Percentiles rank a stretch among this genome's conserved stretches.
phyloP scores from a whole-genome alignment of 2,113 vertebrate genomes.

The Marmota monax region DNA sequence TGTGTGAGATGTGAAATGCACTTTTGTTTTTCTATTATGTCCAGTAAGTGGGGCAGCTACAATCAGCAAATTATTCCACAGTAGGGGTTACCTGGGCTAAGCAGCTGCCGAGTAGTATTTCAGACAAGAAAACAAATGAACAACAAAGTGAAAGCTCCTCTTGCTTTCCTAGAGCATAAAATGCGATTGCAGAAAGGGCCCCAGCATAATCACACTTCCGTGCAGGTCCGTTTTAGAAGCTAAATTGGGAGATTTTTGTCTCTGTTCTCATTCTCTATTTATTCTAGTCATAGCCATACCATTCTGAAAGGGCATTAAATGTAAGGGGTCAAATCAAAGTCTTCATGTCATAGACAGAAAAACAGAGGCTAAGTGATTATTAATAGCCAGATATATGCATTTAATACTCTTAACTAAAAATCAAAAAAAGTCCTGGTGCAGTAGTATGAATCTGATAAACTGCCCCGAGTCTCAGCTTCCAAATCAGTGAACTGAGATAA shows the following conservation, averaged over 20 bases:
- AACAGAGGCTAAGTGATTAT: neutral
- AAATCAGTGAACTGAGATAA: neutral
- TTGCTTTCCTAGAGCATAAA: neutral
- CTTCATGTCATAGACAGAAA: neutral
- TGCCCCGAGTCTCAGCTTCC: neutral
- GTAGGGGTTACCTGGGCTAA: neutral
- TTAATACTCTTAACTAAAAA: neutral
- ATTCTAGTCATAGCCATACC: fast-evolving
- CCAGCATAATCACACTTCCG: fast-evolving
- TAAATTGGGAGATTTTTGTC: neutral
- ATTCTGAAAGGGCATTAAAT: neutral
- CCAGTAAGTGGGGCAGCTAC: constrained; percentile 55
- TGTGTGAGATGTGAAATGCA: neutral
- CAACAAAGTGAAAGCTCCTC: neutral
- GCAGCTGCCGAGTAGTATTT: constrained; percentile 25
- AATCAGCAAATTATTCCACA: constrained; percentile 64
- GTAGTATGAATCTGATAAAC: neutral
- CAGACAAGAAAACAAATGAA: constrained; percentile 49
- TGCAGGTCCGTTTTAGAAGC: neutral
- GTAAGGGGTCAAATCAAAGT: neutral
- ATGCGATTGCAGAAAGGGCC: neutral
- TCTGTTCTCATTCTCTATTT: neutral
- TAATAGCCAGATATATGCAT: too few relatives aligned
- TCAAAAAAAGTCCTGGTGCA: neutral
- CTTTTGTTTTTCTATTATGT: constrained; percentile 73